Evolutionary conservation across 2,797 vertebrate genomes (phyloP), one percentile per base, ranked within the genome.

Genomic region (Danio tinwini): DNA sequence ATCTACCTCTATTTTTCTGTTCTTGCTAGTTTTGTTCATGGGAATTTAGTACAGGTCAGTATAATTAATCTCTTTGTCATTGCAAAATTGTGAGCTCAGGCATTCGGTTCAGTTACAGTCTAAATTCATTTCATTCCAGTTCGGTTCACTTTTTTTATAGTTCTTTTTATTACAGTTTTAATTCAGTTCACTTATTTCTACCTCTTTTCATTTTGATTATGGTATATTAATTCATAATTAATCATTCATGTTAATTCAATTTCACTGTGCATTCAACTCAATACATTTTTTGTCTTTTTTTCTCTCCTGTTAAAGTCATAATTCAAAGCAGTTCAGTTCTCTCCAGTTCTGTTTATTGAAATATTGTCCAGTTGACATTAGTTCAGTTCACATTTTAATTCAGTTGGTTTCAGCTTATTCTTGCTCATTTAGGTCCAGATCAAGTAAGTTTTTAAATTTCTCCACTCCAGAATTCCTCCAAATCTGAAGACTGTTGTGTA

Each of bases 401-500:
- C 19, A 21, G 19, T 44, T 21, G 19, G 21, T 47, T 55, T 55
- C 19, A 21, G 19, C 44, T 21, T 19, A 21, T 47, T 17, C 10
- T 44, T 40, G 4, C 39, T 40, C 0, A 29, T 29, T 29, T 29
- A 1, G 6, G 49, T 39, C 63, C 39, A 40, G 39, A 10, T 63
- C 16, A 10, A 61, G 14, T 39, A 6, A 19, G 2, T 71, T 21
- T 2, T 47, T 5, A 3, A 6, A 50, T 39, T 47, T 58, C 13
- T 13, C 12, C 12, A 56, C 40, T 63, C 10, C 88, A 98, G 96
- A 7, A 95, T 98, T 67, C 81, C 87, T 21, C 78, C 93, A 44
- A 96, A 96, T 85, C 84, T 98, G 90, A 95, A 90, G 84, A 86
- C 86, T 0, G 77, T 91, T 0, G 88, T 98, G 80, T 98, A 98